Evolutionary conservation across 30 jellyfish, hydroid and myxozoan genomes (phyloP).

Genomic region (Sanderia malayensis): DNA sequence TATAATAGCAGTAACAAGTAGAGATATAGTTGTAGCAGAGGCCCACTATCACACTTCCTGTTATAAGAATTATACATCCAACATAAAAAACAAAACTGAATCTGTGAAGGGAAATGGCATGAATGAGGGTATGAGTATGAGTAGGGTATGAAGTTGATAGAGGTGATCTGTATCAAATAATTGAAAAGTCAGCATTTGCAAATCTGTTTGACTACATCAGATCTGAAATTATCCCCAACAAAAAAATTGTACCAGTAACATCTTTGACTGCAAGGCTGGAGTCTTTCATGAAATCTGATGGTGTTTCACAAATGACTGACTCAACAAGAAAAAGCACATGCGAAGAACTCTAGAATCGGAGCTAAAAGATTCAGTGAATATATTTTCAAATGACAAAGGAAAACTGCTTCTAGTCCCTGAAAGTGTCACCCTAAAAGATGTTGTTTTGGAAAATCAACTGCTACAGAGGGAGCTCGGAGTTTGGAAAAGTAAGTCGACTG

Average conservation of each 20-base stretch:
- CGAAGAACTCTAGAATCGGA: constrained; percentile 5
- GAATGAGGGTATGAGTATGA: neutral
- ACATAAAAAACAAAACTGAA: constrained; percentile 10
- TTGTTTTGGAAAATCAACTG: constrained; percentile 6
- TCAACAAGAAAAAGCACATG: constrained; percentile 2
- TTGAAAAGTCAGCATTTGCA: constrained; percentile 9
- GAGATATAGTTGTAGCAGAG: constrained; percentile 21
- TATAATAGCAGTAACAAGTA: constrained; percentile 16
- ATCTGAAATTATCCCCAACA: neutral
- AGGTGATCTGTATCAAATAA: constrained; percentile 12
- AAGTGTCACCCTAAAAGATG: constrained; percentile 1
- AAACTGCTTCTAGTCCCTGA: constrained; percentile 12
- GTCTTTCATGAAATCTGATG: constrained; percentile 10
- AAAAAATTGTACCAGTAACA: constrained; percentile 5
- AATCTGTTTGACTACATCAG: neutral
- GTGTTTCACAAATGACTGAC: constrained; percentile 12
- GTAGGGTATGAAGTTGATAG: neutral
- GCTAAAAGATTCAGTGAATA: neutral
- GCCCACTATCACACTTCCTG: constrained; percentile 13
- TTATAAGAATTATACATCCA: constrained; percentile 5
- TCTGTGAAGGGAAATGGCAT: constrained; percentile 17
- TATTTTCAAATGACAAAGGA: constrained; percentile 14
- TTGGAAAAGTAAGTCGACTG: constrained; percentile 7
- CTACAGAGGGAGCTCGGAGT: constrained; percentile 4
- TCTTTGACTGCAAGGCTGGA: neutral